Base-by-base conservation (phyloP, 2,797 vertebrate genomes). In the Sparidentex hasta region DNA sequence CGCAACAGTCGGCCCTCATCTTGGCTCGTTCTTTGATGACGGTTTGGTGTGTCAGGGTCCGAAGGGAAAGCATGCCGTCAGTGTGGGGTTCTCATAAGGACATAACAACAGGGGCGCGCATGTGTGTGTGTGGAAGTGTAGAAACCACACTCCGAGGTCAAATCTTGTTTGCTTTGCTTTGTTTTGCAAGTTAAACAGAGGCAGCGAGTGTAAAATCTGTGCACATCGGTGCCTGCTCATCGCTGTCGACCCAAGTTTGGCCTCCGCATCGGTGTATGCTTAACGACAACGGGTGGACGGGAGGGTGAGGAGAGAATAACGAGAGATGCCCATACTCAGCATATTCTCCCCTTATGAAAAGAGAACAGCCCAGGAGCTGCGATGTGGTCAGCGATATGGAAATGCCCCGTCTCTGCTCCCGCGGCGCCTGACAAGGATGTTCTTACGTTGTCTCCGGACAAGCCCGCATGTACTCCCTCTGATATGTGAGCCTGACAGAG, bases 341-440 rank as follows among this genome's bases (percentile, higher is more conserved):
- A 92, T 71, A 78, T 93, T 92, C 80, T 76, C 64, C 71, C 33
- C 62, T 46, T 9, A 3, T 65, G 48, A 72, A 67, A 27, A 29
- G 48, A 20, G 27, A 58, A 65, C 5, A 70, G 3, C 43, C 51
- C 61, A 43, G 41, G 25, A 55, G 61, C 71, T 58, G 76, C 64
- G 33, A 81, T 79, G 80, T 61, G 85, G 90, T 90, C 91, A 91
- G 92, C 85, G 29, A 87, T 88, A 89, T 88, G 87, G 83, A 92
- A 91, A 93, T 87, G 65, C 66, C 73, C 43, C 55, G 5, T 72
- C 61, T 65, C 58, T 47, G 47, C 41, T 90, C 84, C 84, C 6
- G n/a, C 2, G 72, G 83, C 57, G 13, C 67, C 71, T 84, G 80
- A 91, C 78, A 80, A 64, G 55, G 87, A 83, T 72, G 80, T 75